Percentiles rank a stretch among this genome's conserved stretches.
Evolutionary conservation across 2,113 vertebrate genomes (phyloP).

Genomic region (Tachycineta bicolor): DNA sequence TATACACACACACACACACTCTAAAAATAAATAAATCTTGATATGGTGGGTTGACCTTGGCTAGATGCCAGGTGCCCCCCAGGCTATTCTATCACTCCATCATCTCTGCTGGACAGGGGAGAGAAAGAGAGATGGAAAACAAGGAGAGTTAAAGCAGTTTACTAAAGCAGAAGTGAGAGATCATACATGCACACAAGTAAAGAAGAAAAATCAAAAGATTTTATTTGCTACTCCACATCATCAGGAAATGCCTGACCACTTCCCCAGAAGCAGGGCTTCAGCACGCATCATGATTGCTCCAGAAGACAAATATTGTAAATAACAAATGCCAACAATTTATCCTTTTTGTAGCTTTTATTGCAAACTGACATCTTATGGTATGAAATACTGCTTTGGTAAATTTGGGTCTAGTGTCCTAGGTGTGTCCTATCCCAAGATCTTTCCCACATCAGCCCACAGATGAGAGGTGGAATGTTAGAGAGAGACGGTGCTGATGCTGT

Average conservation of each 20-base stretch:
- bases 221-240: neutral
- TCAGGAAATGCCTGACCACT: neutral
- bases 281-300: neutral
- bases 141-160: neutral
- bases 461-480: neutral
- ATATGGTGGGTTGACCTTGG: neutral
- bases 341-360: neutral
- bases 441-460: neutral
- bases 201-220: neutral
- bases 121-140: neutral
- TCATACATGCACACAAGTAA: neutral
- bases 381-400: neutral
- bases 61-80: neutral
- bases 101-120: neutral
- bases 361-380: neutral
- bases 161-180: neutral
- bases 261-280: neutral
- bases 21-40: neutral
- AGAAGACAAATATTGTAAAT: neutral
- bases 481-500: neutral
- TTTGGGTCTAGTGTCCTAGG: neutral
- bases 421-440: neutral
- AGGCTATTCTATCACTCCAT: neutral
- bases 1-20: too few species aligned
- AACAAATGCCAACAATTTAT: neutral